Evolutionary conservation across 2,113 vertebrate genomes (phyloP).

Genomic region (Crotalus tigris): DNA sequence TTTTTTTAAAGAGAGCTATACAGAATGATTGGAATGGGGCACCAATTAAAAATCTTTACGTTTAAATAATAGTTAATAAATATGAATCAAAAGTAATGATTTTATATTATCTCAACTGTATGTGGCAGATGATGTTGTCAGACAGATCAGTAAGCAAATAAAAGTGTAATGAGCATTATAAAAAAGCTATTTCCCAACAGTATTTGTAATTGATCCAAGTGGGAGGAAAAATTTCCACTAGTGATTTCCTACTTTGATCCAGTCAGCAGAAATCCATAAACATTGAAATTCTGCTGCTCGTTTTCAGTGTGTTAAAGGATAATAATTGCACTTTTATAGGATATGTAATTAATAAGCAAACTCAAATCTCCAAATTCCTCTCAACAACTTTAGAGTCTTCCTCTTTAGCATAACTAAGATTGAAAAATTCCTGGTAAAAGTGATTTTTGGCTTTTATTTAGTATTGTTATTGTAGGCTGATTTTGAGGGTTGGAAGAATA

Average conservation of each 20-base stretch:
- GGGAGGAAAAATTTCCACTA: constrained; percentile 42
- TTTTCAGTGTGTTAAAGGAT: constrained; percentile 57
- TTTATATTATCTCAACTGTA: background rate
- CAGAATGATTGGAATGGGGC: background rate
- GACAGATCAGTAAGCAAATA: constrained; percentile 48
- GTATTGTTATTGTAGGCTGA: constrained; percentile 26
- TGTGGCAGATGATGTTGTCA: background rate
- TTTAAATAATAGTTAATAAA: background rate
- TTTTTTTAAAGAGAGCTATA: background rate
- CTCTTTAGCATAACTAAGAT: constrained; percentile 5
- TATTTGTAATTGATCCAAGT: constrained; percentile 44
- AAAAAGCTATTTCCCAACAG: constrained; percentile 58
- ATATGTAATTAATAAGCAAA: constrained; percentile 42
- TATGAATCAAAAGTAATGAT: background rate
- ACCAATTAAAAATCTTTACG: background rate
- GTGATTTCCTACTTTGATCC: constrained; percentile 56
- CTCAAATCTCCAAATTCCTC: constrained; percentile 40
- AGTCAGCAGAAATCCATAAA: constrained; percentile 56
- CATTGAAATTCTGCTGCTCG: constrained; percentile 50
- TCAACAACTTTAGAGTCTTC: constrained; percentile 45
- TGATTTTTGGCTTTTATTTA: background rate
- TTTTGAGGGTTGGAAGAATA: background rate
- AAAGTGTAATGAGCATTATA: constrained; percentile 58
- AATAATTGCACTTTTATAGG: constrained; percentile 62
- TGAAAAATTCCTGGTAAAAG: constrained; percentile 16